Conservation (phyloP, 2,888 invertebrate genomes). For the Entomobrya multifasciata region DNA sequence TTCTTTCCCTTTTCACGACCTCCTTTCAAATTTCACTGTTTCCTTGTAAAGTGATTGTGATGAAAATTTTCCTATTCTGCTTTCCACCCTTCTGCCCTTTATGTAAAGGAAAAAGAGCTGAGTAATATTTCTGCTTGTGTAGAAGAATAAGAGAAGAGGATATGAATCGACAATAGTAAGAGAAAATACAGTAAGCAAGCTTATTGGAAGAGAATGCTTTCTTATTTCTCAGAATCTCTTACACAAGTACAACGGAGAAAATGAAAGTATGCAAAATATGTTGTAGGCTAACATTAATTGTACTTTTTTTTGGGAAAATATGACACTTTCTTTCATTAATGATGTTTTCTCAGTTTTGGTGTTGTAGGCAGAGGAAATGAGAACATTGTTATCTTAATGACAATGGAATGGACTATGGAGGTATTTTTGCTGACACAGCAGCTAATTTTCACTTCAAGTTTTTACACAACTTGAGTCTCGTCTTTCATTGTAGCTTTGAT, state of each 20-base stretch:
- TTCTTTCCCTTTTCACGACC: not conserved
- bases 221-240: too few relatives aligned
- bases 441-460: not conserved
- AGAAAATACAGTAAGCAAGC: too few relatives aligned
- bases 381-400: slow-evolving; percentile 2
- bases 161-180: too few relatives aligned
- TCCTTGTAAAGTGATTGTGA: not conserved
- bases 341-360: not conserved
- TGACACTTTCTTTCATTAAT: not conserved
- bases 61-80: not conserved
- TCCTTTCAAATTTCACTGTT: not conserved
- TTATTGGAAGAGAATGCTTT: too few relatives aligned
- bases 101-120: not conserved
- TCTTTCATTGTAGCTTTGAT: not conserved
- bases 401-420: not conserved
- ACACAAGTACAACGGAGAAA: not conserved
- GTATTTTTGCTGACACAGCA: not conserved
- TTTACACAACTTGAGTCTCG: not conserved
- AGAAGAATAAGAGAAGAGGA: too few relatives aligned
- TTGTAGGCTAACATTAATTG: not conserved
- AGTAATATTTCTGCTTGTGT: too few relatives aligned
- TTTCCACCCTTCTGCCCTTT: not conserved
- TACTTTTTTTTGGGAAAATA: not conserved
- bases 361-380: not conserved
- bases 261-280: slow-evolving; percentile 32